These are phyloP conservation scores for Platichthys stellatus DNA, from an alignment of 2,113 vertebrate genomes.

Conservation along the genomic window DNA sequence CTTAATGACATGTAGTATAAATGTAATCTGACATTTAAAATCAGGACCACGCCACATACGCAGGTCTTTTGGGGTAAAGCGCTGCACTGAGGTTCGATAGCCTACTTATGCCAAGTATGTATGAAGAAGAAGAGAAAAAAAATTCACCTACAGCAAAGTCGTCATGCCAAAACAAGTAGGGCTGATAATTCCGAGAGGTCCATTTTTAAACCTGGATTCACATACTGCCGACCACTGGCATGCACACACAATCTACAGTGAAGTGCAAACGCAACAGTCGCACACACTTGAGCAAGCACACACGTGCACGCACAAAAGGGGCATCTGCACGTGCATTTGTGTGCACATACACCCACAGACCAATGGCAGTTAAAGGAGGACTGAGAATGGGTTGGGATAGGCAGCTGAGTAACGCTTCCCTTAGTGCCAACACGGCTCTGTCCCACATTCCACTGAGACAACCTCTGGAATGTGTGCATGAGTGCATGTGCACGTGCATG, in stretches of 20 bases:
- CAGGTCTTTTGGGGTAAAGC: constrained; percentile 35
- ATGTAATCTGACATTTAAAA: constrained; percentile 13
- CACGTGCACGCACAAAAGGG: not conserved
- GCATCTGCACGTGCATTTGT: constrained; percentile 9
- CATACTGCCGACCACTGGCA: constrained; percentile 67
- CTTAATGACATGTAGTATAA: too few relatives aligned
- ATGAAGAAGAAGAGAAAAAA: constrained; percentile 37
- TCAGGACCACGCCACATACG: constrained; percentile 12
- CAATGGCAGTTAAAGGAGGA: constrained; percentile 36
- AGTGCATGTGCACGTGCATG: constrained; percentile 31
- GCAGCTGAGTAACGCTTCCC: constrained; percentile 80
- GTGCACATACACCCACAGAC: constrained; percentile 1
- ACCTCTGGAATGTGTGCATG: constrained; percentile 77
- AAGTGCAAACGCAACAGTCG: constrained; percentile 26
- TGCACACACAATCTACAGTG: constrained; percentile 33
- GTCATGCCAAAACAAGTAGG: constrained; percentile 86
- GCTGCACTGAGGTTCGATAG: constrained; percentile 40
- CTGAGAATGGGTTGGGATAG: constrained; percentile 61
- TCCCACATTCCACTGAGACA: constrained; percentile 78
- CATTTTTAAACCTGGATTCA: constrained; percentile 80
- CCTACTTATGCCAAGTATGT: constrained; percentile 46
- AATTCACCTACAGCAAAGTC: constrained; percentile 78
- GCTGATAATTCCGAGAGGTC: constrained; percentile 82
- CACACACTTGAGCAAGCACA: constrained; percentile 11
- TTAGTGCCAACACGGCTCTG: constrained; percentile 65